Evolutionary conservation across 2,888 invertebrate species (phyloP), one percentile per base, ranked within the genome.

Genomic region (Galeruca laticollis): DNA sequence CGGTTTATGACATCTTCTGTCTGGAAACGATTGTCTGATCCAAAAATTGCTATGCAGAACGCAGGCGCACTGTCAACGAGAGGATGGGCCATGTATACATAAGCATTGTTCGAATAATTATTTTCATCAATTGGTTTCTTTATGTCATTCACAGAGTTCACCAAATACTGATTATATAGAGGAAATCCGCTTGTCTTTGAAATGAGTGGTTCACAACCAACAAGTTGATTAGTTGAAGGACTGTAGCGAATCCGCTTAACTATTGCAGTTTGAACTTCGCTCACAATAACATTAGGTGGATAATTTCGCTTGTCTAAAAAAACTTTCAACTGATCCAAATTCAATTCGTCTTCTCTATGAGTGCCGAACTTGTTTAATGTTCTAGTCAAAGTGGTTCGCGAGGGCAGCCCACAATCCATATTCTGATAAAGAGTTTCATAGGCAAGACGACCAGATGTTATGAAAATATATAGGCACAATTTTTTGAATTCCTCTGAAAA

Each of bases 51-150:
- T n/a, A 70, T 37, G 49, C 61, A 70, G 33, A 67, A 70, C 15
- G 40, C 26, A 21, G 62, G 62, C 26, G 60, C 54, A 40, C 60
- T 60, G 11, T 64, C 49, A 10, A 57, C 54, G 35, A 69, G 40
- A 1, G 68, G 40, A 65, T 75, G 72, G n/a, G 75, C 71, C 73
- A 74, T 76, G 21, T 64, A 49, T 6, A 70, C 68, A 60, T 76
- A 72, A 10, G 72, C 74, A 70, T 71, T 49, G 10, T 62, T 63
- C 3, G 57, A 59, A 13, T 60, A 20, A 37, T 10, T 33, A 26
- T 56, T 51, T 11, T 61, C 54, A 37, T 52, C 21, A 52, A 69
- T 62, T 43, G 51, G 15, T 20, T 54, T 52, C 52, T 71, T 21
- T 31, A 71, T 69, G 21, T 68, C 68, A 43, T 13, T 47, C 13